phyloP scores from a whole-genome alignment of 2,797 vertebrate genomes.

The Danio kyathit region DNA sequence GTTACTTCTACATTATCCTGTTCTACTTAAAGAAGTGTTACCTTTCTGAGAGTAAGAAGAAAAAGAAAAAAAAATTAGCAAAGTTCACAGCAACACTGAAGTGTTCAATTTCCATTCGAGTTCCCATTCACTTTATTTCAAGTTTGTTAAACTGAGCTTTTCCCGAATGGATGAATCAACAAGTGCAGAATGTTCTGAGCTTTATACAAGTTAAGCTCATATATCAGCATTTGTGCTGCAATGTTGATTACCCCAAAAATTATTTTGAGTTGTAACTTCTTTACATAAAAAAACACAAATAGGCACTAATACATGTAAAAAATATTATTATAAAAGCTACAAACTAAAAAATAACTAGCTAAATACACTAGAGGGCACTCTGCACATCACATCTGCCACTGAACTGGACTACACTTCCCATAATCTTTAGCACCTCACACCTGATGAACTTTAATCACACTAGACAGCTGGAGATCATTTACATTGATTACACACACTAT shows the following conservation, averaged over 20 bases:
- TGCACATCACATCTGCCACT: too few relatives aligned
- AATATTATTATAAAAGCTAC: too few relatives aligned
- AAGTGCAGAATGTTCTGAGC: not conserved
- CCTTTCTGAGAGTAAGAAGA: constrained; percentile 1
- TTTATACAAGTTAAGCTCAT: not conserved
- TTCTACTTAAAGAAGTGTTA: constrained; percentile 27
- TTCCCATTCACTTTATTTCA: constrained; percentile 87
- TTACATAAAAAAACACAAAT: not conserved
- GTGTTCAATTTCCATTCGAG: constrained; percentile 77
- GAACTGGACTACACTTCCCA: too few relatives aligned
- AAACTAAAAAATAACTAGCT: too few relatives aligned
- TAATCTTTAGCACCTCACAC: too few relatives aligned
- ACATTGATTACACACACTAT: too few relatives aligned
- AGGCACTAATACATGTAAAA: not conserved
- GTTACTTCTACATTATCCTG: constrained; percentile 24
- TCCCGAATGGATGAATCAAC: constrained; percentile 76
- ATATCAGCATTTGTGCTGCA: not conserved
- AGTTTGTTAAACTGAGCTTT: constrained; percentile 88
- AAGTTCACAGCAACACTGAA: not conserved
- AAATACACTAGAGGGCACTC: too few relatives aligned
- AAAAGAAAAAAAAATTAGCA: not conserved
- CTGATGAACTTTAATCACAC: too few relatives aligned
- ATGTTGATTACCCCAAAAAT: not conserved
- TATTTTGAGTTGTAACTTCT: not conserved
- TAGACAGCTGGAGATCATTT: too few relatives aligned